Conservation (phyloP, 1,140 invertebrate genomes). For the Microplitis mediator region DNA sequence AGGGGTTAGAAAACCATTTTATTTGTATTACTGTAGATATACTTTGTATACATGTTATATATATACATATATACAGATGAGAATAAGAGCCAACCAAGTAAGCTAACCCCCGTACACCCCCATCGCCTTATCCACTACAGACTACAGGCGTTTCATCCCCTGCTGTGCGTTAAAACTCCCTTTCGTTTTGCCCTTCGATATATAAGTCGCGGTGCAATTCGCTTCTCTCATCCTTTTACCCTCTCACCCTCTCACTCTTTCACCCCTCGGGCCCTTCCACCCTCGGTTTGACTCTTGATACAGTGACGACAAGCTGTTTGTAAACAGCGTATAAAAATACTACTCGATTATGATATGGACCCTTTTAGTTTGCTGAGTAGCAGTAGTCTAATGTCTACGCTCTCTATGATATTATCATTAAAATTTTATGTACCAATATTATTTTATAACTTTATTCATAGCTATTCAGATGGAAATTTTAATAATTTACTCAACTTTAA, state of each 20-base stretch:
- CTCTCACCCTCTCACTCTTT: not conserved
- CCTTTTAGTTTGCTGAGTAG: constrained; percentile 10
- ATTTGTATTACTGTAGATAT: not conserved
- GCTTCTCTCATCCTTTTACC: not conserved
- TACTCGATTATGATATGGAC: constrained; percentile 30
- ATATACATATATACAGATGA: not conserved
- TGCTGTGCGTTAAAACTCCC: not conserved
- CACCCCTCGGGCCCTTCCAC: not conserved
- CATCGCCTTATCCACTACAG: constrained; percentile 17
- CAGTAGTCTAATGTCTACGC: constrained; percentile 16
- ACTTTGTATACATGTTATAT: not conserved
- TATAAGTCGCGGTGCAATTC: not conserved
- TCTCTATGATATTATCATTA: constrained; percentile 15
- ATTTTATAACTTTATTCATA: not conserved
- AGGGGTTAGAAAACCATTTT: not conserved
- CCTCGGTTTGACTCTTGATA: constrained; percentile 17
- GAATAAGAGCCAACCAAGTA: not conserved
- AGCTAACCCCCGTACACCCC: not conserved
- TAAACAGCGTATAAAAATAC: constrained; percentile 35
- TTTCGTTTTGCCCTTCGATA: not conserved
- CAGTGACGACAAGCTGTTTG: constrained; percentile 26
- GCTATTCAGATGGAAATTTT: no score
- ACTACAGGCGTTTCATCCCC: not conserved
- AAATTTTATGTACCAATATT: constrained; percentile 18
- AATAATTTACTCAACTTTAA: no score